Percentiles rank a stretch among this genome's conserved stretches.
Evolutionary conservation across 1,140 invertebrate genomes (phyloP).

Genomic region (Drosophila parabipectinata): DNA sequence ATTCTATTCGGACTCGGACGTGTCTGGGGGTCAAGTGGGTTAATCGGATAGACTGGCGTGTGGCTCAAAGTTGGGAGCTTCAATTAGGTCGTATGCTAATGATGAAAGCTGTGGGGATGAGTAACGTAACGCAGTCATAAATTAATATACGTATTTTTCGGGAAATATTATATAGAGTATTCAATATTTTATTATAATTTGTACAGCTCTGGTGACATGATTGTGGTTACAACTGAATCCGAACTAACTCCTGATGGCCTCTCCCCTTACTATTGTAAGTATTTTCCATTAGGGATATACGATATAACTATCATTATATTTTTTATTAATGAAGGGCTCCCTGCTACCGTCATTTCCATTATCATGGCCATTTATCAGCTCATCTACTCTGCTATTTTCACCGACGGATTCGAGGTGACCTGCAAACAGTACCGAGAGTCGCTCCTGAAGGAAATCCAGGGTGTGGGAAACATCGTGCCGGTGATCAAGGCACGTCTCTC

Average conservation of each 20-base stretch:
- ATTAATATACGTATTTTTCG: background rate
- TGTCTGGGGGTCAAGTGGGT: conserved; percentile 63
- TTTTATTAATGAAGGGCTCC: conserved; percentile 66
- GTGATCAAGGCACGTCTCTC: conserved; percentile 87
- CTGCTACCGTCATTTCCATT: conserved; percentile 85
- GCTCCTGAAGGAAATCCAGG: conserved; percentile 86
- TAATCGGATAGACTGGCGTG: conserved; percentile 57
- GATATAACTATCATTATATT: background rate
- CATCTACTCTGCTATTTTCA: conserved; percentile 86
- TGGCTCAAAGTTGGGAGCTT: conserved; percentile 27
- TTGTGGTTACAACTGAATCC: conserved; percentile 85
- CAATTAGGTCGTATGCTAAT: conserved; percentile 70
- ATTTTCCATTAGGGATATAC: too few species aligned
- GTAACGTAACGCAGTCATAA: conserved; percentile 22
- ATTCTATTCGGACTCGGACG: conserved; percentile 15
- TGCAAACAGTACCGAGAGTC: conserved; percentile 88
- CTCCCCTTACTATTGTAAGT: conserved; percentile 86
- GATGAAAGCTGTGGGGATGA: conserved; percentile 15
- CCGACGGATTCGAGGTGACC: conserved; percentile 88
- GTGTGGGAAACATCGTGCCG: conserved; percentile 86
- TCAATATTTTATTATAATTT: background rate
- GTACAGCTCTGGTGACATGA: conserved; percentile 85
- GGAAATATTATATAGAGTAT: background rate
- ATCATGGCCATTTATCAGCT: conserved; percentile 87
- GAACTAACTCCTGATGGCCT: conserved; percentile 85